Percentiles rank a stretch among this genome's conserved stretches.
Evolutionary conservation across 35 echinoderm and acorn worm species (phyloP).

Genomic region (Ptychodera flava): DNA sequence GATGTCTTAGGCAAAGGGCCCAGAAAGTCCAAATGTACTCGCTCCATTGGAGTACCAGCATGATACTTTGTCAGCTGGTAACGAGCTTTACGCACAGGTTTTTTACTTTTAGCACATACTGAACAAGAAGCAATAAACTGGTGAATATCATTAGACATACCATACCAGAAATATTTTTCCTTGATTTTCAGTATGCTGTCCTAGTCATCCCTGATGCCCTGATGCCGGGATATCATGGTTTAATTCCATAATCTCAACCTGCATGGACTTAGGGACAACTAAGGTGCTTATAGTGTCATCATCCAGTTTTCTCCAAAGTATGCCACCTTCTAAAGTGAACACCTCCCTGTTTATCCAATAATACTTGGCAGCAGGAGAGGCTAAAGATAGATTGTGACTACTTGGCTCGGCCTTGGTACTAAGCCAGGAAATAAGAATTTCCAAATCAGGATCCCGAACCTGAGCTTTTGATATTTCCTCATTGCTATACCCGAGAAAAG

Average conservation of each 20-base stretch:
- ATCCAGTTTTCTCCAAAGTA: no score
- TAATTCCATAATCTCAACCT: background rate
- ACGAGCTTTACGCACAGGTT: background rate
- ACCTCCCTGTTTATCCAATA: no score
- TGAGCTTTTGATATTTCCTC: slow-evolving; percentile 13
- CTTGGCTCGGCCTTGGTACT: background rate
- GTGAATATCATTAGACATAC: background rate
- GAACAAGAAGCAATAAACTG: background rate
- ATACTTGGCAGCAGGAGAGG: background rate
- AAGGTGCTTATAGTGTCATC: no score
- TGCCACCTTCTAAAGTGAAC: no score
- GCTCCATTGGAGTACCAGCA: slow-evolving; percentile 36
- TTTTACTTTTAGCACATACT: background rate
- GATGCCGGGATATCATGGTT: background rate
- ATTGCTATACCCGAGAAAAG: background rate
- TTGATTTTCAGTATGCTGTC: background rate
- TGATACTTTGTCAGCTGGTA: slow-evolving; percentile 16
- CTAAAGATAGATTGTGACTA: background rate
- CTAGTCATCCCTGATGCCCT: background rate
- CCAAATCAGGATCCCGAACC: slow-evolving; percentile 7
- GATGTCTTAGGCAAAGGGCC: slow-evolving; percentile 3
- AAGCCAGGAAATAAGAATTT: slow-evolving; percentile 16
- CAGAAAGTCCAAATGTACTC: slow-evolving; percentile 22
- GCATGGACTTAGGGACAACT: background rate
- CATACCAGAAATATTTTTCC: slow-evolving; percentile 2